These are phyloP conservation scores for Orchesella flavescens DNA, from an alignment of 2,888 invertebrate genomes.

Conservation along the genomic window DNA sequence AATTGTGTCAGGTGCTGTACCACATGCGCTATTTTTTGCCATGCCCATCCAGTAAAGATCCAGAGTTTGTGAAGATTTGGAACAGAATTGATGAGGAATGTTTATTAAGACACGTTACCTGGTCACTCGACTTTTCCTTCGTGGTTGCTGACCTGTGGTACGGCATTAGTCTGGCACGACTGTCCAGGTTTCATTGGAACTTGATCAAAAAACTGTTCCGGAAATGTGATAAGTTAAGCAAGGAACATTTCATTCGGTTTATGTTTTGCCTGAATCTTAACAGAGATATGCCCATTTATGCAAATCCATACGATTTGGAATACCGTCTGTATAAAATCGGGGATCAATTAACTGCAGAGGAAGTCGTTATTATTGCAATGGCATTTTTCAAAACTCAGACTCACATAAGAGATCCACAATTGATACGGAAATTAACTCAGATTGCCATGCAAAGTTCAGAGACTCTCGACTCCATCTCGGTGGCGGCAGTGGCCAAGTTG, in stretches of 20 bases:
- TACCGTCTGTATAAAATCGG: slow-evolving; percentile 76
- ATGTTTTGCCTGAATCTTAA: slow-evolving; percentile 81
- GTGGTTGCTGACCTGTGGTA: slow-evolving; percentile 81
- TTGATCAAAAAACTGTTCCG: slow-evolving; percentile 77
- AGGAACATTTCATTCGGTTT: slow-evolving; percentile 80
- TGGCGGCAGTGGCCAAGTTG: slow-evolving; percentile 77
- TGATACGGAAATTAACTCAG: slow-evolving; percentile 77
- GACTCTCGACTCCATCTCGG: slow-evolving; percentile 79
- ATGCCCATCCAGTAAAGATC: slow-evolving; percentile 76
- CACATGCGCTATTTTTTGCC: slow-evolving; percentile 74
- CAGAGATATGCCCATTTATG: slow-evolving; percentile 76
- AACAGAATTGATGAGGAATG: slow-evolving; percentile 82
- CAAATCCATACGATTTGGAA: slow-evolving; percentile 82
- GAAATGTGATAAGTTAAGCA: slow-evolving; percentile 79
- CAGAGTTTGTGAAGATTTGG: slow-evolving; percentile 81
- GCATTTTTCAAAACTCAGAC: slow-evolving; percentile 86
- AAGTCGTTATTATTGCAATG: slow-evolving; percentile 83
- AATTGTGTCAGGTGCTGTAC: slow-evolving; percentile 58
- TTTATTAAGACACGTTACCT: slow-evolving; percentile 75
- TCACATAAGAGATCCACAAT: slow-evolving; percentile 77
- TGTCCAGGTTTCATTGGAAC: slow-evolving; percentile 75
- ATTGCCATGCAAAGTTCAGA: slow-evolving; percentile 77
- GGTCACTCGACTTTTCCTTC: slow-evolving; percentile 78
- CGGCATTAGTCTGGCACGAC: slow-evolving; percentile 72
- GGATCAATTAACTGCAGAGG: slow-evolving; percentile 79